Base-by-base conservation (phyloP, 1,140 invertebrate genomes). In the Polypedilum pembai region DNA sequence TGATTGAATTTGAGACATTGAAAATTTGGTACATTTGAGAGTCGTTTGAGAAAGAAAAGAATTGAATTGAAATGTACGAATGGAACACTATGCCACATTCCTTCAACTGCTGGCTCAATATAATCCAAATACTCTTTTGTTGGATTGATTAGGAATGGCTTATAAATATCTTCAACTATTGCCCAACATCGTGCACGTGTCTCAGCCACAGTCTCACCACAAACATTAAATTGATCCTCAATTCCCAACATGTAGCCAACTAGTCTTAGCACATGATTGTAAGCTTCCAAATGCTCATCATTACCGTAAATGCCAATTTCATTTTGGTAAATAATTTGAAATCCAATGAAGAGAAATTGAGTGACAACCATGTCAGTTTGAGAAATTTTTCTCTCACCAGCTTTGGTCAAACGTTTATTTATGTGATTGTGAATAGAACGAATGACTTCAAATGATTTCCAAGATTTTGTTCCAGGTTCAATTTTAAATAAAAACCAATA, bases 341-440 rank as follows among this genome's bases (percentile, higher is more conserved):
- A 73, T 10, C 73, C 73, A 8, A 73, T 18, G 15, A 73, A 73
- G 15, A 12, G 8, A 24, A 73, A 73, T 41, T 73, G 73, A 15
- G 73, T 73, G 3, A 73, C 8, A 24, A 24, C 73, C 24, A 73
- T 40, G 40, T 73, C 73, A n/a, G 8, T 40, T 41, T 73, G 73
- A n/a, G 40, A n/a, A 20, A 73, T 73, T 17, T 8, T 73, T 17
- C 15, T 20, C 7, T 73, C n/a, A 8, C 7, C 40, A 40, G 74
- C 74, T 20, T 65, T 20, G 4, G 8, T 21, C 8, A 8, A 73
- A 12, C 15, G 8, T 73, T 40, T 33, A 17, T 12, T 12, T 20
- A 24, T 15, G n/a, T 8, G 8, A 3, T 10, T n/a, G n/a, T 74
- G 41, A 10, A 65, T 74, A 17, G n/a, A 69, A 17, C 56, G 18